Evolutionary conservation across 2,113 vertebrate species (phyloP), one percentile per base, ranked within the genome.

Genomic region (Oreocharis arfaki): DNA sequence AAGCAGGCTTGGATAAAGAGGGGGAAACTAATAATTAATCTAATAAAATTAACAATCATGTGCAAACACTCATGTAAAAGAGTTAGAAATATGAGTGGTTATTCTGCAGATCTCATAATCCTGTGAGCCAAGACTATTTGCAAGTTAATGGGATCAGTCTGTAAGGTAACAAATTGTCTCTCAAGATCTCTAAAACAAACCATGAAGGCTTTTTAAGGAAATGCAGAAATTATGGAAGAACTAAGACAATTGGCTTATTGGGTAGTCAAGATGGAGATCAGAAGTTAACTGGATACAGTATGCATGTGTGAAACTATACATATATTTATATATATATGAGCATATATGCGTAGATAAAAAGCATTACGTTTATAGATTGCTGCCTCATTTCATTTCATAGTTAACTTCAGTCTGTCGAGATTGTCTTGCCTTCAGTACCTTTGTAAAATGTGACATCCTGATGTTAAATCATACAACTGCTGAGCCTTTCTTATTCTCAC

Each of bases 351-450:
- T 27, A 71, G 69, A 63, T 77, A 53, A 87, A 87, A 87, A 50
- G 57, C 73, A 86, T 57, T 46, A 23, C 4, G 1, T 65, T 87
- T 76, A 59, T 33, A 93, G 56, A 53, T 60, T 74, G 35, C 50
- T 90, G 84, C 74, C 55, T 93, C 60, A 84, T 94, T 84, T 91
- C 79, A 85, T 89, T 94, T 94, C 86, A 55, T 81, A 75, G 78
- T 91, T 80, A 93, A 89, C 63, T 85, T 85, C 37, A 79, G 21
- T 80, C 84, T 90, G 53, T 89, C 28, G 5, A 90, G 75, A 67
- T 89, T 81, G 73, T 70, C 65, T 63, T 80, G 95, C 33, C 35
- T 93, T 76, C 63, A 79, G 41, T 76, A 63, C 85, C 47, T 93
- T 92, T 28, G 9, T 92, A 83, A 89, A 76, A 86, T 26, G 49